Evolutionary conservation across 2,113 vertebrate genomes (phyloP).

Genomic region (Saguinus imperator): DNA sequence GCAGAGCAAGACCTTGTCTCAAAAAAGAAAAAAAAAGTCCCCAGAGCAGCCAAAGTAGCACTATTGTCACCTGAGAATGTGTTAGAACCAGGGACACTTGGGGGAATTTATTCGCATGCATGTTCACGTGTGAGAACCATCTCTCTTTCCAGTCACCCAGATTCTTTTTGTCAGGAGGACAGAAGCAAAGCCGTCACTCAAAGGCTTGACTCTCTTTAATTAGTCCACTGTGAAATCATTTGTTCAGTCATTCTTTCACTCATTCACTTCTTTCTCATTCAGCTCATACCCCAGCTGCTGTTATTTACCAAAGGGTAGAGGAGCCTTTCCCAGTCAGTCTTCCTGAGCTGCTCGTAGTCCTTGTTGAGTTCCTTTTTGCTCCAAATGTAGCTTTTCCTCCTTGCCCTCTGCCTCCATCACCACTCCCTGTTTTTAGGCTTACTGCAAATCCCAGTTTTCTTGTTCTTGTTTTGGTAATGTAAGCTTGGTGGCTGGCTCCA

Average conservation of each 20-base stretch:
- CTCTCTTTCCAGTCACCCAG: neutral
- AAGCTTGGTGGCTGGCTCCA: neutral
- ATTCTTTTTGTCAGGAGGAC: neutral
- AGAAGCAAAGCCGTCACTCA: no score
- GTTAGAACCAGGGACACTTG: neutral
- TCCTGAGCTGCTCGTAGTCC: accelerated
- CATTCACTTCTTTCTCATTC: neutral
- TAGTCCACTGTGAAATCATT: neutral
- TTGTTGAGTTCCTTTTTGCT: neutral
- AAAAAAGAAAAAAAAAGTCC: neutral
- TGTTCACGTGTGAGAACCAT: neutral
- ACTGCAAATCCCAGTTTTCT: neutral
- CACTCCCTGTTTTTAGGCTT: neutral
- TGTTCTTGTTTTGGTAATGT: neutral
- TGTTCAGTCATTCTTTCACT: no score
- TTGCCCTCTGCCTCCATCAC: no score
- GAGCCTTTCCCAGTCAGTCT: neutral
- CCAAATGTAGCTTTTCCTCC: neutral
- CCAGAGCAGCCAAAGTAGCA: neutral
- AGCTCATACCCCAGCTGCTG: neutral
- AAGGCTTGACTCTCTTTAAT: neutral
- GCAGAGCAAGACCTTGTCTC: no score
- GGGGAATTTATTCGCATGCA: neutral
- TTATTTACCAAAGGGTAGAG: accelerated
- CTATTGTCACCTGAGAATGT: neutral